Percentiles rank a stretch among this genome's conserved stretches.
phyloP scores from a whole-genome alignment of 2,113 vertebrate species.

The Pardalotus punctatus region DNA sequence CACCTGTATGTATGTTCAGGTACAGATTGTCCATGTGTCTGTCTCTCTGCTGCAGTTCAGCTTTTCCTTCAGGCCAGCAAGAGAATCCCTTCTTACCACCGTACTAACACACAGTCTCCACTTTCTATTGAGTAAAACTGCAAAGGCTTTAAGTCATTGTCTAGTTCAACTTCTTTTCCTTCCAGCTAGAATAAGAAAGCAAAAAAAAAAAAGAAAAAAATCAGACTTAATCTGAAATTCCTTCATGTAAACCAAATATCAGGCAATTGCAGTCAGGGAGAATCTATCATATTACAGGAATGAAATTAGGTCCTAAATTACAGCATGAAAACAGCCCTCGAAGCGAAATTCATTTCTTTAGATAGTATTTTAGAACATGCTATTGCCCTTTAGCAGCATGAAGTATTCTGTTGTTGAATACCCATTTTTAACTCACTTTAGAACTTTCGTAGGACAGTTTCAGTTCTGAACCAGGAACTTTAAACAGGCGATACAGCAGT shows the following conservation, averaged over 20 bases:
- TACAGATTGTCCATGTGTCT: not conserved
- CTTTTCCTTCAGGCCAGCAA: not conserved
- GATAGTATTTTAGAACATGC: not conserved
- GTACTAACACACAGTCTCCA: conserved; percentile 87
- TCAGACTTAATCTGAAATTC: not conserved
- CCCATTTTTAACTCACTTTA: conserved; percentile 77
- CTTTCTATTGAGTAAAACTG: conserved; percentile 91
- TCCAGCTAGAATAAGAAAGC: conserved; percentile 73
- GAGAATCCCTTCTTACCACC: conserved; percentile 77
- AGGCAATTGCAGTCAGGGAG: not conserved
- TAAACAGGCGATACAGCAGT: conserved; percentile 84
- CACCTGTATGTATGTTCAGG: not conserved
- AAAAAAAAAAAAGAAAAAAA: too few relatives aligned
- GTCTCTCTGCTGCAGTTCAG: not conserved
- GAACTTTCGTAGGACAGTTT: conserved; percentile 83
- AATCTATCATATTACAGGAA: not conserved
- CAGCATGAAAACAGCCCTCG: not conserved
- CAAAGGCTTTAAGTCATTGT: conserved; percentile 88
- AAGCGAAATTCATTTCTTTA: not conserved
- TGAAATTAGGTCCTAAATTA: not conserved
- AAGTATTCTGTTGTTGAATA: not conserved
- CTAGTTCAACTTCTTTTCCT: conserved; percentile 86
- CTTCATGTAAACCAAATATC: not conserved
- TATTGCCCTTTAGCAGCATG: not conserved
- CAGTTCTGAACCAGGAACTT: conserved; percentile 82